Conservation (phyloP, 2,113 vertebrate genomes). For the Prionailurus viverrinus region DNA sequence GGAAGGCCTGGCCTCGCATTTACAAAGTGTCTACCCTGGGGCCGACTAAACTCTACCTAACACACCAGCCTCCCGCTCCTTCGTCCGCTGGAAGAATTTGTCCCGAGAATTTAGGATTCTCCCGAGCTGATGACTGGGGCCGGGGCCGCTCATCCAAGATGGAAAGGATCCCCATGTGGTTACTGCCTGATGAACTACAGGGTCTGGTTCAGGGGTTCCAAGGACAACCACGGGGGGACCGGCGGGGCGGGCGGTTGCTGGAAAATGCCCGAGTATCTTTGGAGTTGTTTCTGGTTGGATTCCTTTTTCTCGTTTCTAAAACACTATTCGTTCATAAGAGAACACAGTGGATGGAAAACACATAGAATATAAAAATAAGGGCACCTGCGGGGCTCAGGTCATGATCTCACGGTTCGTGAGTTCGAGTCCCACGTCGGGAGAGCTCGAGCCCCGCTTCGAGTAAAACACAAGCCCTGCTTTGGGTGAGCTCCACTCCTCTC, state of each 20-base stretch:
- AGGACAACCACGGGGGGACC: neutral
- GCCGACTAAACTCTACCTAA: neutral
- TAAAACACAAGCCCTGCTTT: no score
- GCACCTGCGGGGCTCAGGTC: no score
- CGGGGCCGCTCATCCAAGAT: accelerated
- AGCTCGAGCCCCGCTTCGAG: no score
- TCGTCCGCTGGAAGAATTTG: neutral
- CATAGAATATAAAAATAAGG: neutral
- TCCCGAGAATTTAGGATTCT: neutral
- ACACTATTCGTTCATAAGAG: neutral
- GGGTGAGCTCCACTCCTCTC: no score
- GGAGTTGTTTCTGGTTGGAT: neutral
- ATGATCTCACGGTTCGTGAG: no score
- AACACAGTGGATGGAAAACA: neutral
- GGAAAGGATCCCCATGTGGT: neutral
- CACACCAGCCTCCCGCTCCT: neutral
- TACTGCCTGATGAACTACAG: neutral
- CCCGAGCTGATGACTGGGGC: neutral
- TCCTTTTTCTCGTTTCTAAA: neutral
- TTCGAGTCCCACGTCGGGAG: no score
- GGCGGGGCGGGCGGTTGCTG: accelerated
- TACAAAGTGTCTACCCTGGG: neutral
- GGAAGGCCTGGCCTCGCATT: neutral
- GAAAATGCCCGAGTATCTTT: neutral
- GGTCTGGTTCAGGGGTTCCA: neutral